Percentiles rank a stretch among this genome's conserved stretches.
These are phyloP conservation scores for Microtus montanus DNA, from an alignment of 2,113 vertebrate species.

Conservation along the genomic window DNA sequence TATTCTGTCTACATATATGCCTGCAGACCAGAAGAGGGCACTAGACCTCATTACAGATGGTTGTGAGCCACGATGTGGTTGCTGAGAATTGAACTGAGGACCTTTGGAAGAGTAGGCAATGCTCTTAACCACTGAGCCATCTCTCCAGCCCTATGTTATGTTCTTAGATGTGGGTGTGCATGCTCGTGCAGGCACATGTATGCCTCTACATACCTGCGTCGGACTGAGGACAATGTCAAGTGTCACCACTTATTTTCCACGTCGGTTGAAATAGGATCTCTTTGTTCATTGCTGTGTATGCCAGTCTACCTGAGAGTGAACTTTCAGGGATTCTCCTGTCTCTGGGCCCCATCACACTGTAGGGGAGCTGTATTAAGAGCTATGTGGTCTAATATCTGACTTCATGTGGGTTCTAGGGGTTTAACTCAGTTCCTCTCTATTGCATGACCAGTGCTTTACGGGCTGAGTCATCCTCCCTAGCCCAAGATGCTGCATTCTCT, in stretches of 20 bases:
- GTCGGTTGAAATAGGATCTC: background rate
- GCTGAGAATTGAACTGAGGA: too few relatives aligned
- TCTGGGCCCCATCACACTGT: background rate
- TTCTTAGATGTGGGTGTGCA: background rate
- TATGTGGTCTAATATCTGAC: background rate
- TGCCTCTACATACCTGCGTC: background rate
- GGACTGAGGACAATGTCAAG: fast-evolving
- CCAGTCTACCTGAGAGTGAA: background rate
- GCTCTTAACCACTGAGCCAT: too few relatives aligned
- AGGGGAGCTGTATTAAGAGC: background rate
- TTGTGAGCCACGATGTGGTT: too few relatives aligned
- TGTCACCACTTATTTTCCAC: background rate
- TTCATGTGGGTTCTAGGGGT: background rate
- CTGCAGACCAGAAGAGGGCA: too few relatives aligned
- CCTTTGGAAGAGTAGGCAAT: too few relatives aligned
- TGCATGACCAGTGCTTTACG: background rate
- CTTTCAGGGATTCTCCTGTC: too few relatives aligned
- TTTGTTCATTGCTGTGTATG: background rate
- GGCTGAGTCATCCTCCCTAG: background rate
- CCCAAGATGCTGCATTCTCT: background rate
- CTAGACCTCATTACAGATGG: too few relatives aligned
- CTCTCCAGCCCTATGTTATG: background rate
- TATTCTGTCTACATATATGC: too few relatives aligned
- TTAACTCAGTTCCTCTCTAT: background rate
- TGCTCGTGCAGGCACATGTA: too few relatives aligned